A percentile compares a stretch with the other conserved stretches of the same genome.
phyloP scores from a whole-genome alignment of 2,888 invertebrate species.

The Andrena flavipes region DNA sequence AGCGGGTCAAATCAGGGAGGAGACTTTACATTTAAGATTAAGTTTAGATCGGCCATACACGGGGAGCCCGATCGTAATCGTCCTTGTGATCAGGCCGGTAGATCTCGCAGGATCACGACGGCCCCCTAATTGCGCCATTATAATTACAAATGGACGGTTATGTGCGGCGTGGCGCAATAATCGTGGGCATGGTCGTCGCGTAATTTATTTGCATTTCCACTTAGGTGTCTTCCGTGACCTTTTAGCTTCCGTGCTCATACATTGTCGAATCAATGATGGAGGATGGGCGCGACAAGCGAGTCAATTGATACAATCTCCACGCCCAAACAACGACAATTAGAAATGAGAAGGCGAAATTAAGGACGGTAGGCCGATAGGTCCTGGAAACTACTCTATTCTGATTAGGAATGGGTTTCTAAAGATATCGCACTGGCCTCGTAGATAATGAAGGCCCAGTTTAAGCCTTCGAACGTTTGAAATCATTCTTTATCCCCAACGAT shows the following conservation, averaged over 20 bases:
- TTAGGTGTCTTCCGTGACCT: constrained; percentile 67
- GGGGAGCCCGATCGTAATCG: constrained; percentile 74
- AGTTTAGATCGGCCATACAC: constrained; percentile 65
- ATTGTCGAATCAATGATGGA: constrained; percentile 61
- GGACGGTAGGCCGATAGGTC: constrained; percentile 10
- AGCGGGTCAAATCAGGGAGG: constrained; percentile 71
- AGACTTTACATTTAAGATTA: constrained; percentile 80
- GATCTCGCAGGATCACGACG: constrained; percentile 81
- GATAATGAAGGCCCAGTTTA: no score
- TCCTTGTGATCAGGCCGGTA: constrained; percentile 76
- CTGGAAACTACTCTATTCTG: constrained; percentile 61
- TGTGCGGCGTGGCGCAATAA: constrained; percentile 67
- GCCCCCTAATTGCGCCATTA: constrained; percentile 83
- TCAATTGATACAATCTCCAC: constrained; percentile 62
- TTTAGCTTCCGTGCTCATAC: constrained; percentile 56
- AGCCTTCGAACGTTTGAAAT: not conserved
- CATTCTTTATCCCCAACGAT: not conserved
- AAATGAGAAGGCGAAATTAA: constrained; percentile 30
- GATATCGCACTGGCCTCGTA: no score
- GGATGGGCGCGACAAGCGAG: constrained; percentile 55
- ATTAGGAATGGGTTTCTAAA: constrained; percentile 2
- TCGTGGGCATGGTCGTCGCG: constrained; percentile 67
- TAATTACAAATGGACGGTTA: constrained; percentile 82
- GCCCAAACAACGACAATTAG: constrained; percentile 43
- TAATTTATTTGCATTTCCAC: constrained; percentile 71